A percentile compares a stretch with the other conserved stretches of the same genome.
phyloP scores from a whole-genome alignment of 2,797 vertebrate species.

The Sebastiscus albofasciatus region DNA sequence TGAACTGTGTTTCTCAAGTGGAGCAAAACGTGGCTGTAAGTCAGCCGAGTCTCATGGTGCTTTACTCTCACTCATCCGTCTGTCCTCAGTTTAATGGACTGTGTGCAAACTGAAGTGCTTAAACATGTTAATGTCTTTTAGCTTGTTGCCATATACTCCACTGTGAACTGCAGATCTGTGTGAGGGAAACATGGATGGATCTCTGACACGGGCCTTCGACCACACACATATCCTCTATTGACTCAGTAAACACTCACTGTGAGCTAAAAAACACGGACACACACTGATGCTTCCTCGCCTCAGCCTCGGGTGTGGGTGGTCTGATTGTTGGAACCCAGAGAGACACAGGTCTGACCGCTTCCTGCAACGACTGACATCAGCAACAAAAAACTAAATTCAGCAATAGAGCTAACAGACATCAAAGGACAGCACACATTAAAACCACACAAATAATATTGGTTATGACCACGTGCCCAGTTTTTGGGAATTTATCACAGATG shows the following conservation, averaged over 20 bases:
- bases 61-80: conserved; percentile 9
- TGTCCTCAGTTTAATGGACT: conserved; percentile 27
- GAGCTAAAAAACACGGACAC: background rate
- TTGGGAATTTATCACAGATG: no score
- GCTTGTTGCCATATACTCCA: background rate
- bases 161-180: background rate
- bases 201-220: background rate
- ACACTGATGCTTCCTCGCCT: background rate
- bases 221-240: conserved; percentile 27
- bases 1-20: conserved; percentile 32
- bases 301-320: conserved; percentile 33
- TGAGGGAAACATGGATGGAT: background rate
- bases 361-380: background rate
- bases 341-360: background rate
- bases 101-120: background rate
- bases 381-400: background rate
- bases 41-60: background rate
- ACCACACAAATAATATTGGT: no score
- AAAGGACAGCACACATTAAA: background rate
- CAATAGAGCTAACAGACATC: background rate
- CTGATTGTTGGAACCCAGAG: background rate
- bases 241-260: conserved; percentile 21
- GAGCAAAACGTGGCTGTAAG: conserved; percentile 10
- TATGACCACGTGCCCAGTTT: no score
- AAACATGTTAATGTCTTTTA: background rate